Evolutionary conservation across 2,113 vertebrate genomes (phyloP), one percentile per base, ranked within the genome.

Genomic region (Oriolus oriolus): DNA sequence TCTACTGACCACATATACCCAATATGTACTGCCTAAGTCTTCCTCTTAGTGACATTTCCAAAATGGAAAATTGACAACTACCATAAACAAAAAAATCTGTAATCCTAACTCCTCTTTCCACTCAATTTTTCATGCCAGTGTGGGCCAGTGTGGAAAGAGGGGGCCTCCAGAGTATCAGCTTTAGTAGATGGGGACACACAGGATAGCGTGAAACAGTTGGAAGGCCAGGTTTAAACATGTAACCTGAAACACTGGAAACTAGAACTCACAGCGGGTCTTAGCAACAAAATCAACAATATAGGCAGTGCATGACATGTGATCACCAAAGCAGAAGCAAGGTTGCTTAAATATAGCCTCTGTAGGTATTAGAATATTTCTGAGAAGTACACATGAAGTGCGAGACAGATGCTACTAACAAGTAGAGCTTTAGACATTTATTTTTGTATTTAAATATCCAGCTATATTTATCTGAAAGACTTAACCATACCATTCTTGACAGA

Each of bases 231-330:
- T 97, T 97, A 96, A 97, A 95, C 93, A 93, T 96, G 97, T 97
- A 97, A 98, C 84, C 93, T 95, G 97, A 98, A 97, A 97, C 97
- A 95, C 53, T 98, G 94, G 97, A 97, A 97, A 97, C 95, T 57
- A 88, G 95, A 96, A 95, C 95, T 97, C 94, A 78, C 87, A 90
- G 92, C 4, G 41, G 87, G 94, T 92, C 97, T 97, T 98, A 98
- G 97, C 97, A 98, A 98, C 97, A 97, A 96, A 97, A 97, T 97
- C 97, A 98, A 97, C 97, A 98, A 95, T 98, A 97, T 97, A 97
- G 95, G 84, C 93, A 95, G 87, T 0, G 6, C 87, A 93, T 96
- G 97, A 98, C 97, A 97, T 97, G 97, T 90, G 97, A 97, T 97
- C 96, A 92, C 95, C 93, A 95, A 91, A 92, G 87, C 93, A 97